These are phyloP conservation scores for Onychorhynchus coronatus DNA, from an alignment of 2,113 vertebrate species.

Conservation along the genomic window DNA sequence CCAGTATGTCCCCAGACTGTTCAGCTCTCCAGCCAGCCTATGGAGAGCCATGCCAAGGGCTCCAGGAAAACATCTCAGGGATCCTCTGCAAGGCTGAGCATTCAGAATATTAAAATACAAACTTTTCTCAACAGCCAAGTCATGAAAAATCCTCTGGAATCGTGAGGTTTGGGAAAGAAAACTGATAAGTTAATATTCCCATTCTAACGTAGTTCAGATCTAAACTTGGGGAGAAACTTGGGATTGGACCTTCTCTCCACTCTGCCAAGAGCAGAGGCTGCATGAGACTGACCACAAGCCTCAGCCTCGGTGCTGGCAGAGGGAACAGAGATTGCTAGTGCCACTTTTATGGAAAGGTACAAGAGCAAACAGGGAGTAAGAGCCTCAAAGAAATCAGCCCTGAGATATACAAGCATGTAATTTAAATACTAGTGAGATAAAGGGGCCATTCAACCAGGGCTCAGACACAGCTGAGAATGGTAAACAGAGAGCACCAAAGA, in stretches of 20 bases:
- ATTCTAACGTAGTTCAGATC: background rate
- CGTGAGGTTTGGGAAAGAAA: background rate
- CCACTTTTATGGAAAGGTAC: background rate
- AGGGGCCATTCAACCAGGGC: conserved; percentile 8
- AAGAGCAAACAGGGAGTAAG: background rate
- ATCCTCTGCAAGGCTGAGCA: background rate
- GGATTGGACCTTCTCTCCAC: background rate
- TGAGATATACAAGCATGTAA: background rate
- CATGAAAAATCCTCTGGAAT: background rate
- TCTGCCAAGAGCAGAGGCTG: background rate
- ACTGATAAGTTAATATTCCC: background rate
- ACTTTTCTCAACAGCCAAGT: background rate
- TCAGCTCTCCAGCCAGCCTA: background rate
- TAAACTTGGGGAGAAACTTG: background rate
- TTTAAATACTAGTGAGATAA: conserved; percentile 27
- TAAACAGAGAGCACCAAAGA: conserved; percentile 36
- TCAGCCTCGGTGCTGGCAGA: background rate
- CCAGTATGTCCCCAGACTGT: background rate
- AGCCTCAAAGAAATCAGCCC: background rate
- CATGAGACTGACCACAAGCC: background rate
- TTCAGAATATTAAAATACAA: background rate
- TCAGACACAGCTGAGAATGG: conserved; percentile 39
- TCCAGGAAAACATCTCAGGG: background rate
- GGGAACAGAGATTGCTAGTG: background rate
- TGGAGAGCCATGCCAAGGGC: background rate